Conservation (phyloP, 2,113 vertebrate genomes). For the Eubucco bourcierii region DNA sequence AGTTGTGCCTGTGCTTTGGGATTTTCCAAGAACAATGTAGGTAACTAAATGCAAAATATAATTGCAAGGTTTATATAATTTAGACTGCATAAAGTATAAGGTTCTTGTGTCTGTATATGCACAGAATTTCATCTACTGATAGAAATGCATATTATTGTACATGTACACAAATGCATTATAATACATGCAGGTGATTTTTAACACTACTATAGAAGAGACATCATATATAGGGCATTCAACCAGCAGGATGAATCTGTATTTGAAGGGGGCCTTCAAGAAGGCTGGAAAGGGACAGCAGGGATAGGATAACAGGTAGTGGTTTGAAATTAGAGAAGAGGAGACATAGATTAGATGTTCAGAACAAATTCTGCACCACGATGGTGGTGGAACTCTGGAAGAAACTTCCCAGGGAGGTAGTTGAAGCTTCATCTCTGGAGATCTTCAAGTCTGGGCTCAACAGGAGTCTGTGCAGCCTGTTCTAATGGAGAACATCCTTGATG, state of each 20-base stretch:
- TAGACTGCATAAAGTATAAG: not conserved
- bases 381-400: too few species aligned
- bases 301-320: too few species aligned
- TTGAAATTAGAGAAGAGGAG: too few species aligned
- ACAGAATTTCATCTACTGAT: not conserved
- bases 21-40: not conserved
- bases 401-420: too few species aligned
- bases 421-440: too few species aligned
- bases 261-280: too few species aligned
- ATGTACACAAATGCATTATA: not conserved
- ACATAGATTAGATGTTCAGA: too few species aligned
- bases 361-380: too few species aligned
- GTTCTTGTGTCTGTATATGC: not conserved
- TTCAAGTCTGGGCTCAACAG: too few species aligned
- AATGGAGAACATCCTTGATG: too few species aligned
- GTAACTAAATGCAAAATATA: not conserved
- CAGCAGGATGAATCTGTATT: not conserved
- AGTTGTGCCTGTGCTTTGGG: not conserved
- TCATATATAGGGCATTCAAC: not conserved
- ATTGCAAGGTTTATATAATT: not conserved
- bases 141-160: not conserved
- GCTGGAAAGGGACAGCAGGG: too few species aligned
- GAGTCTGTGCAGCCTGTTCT: too few species aligned
- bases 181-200: not conserved
- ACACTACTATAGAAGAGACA: not conserved